Percentiles rank a stretch among this genome's conserved stretches.
Evolutionary conservation across 2,797 vertebrate genomes (phyloP).

Genomic region (Balearica regulorum): DNA sequence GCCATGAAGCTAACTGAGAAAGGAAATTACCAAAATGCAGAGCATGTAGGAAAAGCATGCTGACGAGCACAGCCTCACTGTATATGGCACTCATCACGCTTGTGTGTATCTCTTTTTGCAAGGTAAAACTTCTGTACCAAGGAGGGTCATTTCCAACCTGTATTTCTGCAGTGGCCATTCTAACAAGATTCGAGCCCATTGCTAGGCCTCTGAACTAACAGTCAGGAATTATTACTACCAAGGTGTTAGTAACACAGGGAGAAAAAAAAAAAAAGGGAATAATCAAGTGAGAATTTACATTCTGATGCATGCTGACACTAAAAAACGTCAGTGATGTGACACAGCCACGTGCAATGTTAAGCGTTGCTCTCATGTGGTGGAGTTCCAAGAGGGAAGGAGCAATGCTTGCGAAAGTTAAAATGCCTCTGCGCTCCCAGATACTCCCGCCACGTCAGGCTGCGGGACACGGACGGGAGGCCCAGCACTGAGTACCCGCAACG

Average conservation of each 20-base stretch:
- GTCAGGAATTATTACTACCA: neutral
- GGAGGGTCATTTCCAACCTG: neutral
- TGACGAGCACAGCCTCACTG: neutral
- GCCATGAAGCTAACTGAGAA: neutral
- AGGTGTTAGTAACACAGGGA: neutral
- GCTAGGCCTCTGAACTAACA: neutral
- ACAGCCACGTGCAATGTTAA: accelerated
- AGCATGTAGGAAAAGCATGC: neutral
- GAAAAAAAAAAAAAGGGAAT: neutral
- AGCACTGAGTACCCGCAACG: accelerated
- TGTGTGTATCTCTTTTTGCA: accelerated
- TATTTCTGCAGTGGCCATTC: neutral
- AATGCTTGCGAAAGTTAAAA: accelerated
- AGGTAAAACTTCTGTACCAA: neutral
- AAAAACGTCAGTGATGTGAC: accelerated
- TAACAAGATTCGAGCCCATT: neutral
- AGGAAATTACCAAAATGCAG: neutral
- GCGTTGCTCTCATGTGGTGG: accelerated
- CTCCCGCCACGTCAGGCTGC: neutral
- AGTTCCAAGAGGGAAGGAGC: neutral
- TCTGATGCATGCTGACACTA: neutral
- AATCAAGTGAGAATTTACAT: neutral
- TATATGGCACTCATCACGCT: accelerated
- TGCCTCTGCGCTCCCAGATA: accelerated
- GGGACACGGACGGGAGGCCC: neutral